Conservation (phyloP, 2,888 invertebrate genomes). For the Polyommatus icarus region DNA sequence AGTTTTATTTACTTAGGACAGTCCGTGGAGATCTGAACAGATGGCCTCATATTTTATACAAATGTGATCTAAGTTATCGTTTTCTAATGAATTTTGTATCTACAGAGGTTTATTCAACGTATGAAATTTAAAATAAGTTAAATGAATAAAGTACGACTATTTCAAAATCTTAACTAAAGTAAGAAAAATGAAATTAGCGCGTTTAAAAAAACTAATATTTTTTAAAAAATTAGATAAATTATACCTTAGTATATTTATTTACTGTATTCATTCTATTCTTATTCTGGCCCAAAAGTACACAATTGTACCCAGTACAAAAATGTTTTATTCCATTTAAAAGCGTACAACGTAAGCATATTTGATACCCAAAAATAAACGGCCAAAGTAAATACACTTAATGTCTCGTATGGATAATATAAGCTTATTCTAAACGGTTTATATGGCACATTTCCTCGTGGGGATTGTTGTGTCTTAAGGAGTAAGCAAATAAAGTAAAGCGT, state of each 20-base stretch:
- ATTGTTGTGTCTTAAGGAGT: constrained; percentile 51
- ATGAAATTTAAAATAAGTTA: neutral
- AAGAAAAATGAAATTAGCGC: too few species aligned
- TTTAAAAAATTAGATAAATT: too few species aligned
- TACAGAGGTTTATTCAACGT: neutral
- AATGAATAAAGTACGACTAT: neutral
- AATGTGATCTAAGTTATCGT: neutral
- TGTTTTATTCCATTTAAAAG: neutral
- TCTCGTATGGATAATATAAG: constrained; percentile 61
- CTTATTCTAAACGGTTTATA: constrained; percentile 58
- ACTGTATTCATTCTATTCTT: neutral
- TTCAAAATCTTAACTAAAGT: too few species aligned
- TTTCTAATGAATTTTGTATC: neutral
- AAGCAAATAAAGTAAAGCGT: constrained; percentile 63
- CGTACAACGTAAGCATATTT: constrained; percentile 31
- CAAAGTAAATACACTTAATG: constrained; percentile 52
- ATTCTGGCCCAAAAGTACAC: neutral
- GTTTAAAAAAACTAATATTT: too few species aligned
- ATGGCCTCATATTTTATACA: neutral
- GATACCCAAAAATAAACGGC: constrained; percentile 40
- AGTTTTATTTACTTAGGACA: constrained; percentile 11
- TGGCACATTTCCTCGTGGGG: constrained; percentile 54
- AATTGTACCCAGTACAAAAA: neutral
- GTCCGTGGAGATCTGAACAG: neutral
- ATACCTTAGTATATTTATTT: neutral